Percentiles rank a stretch among this genome's conserved stretches.
Conservation (phyloP, 2,888 invertebrate genomes). For the Blomia tropicalis region DNA sequence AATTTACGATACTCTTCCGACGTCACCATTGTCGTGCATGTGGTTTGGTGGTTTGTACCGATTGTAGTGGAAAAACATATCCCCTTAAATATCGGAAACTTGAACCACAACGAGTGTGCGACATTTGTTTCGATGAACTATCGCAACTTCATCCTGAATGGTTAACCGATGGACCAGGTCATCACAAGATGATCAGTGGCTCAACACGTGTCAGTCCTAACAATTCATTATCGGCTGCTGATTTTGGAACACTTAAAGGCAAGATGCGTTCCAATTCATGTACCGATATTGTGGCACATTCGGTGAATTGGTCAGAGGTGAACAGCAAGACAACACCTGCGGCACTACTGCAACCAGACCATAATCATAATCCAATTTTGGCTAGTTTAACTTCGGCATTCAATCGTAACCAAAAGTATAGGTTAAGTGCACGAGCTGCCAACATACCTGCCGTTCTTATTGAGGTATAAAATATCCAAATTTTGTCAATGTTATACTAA, state of each 20-base stretch:
- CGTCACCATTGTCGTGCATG: slow-evolving; percentile 51
- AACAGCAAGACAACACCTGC: neutral
- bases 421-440: neutral
- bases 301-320: neutral
- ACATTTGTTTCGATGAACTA: slow-evolving; percentile 38
- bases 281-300: neutral
- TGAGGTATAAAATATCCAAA: neutral
- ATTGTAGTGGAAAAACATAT: slow-evolving; percentile 44
- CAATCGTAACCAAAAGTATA: too few species aligned
- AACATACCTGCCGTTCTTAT: slow-evolving; percentile 2
- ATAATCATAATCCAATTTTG: neutral
- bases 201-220: neutral
- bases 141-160: neutral
- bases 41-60: slow-evolving; percentile 49
- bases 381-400: neutral
- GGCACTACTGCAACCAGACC: neutral
- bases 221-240: neutral
- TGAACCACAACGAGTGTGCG: slow-evolving; percentile 42
- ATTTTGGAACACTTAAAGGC: neutral
- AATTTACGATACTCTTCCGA: slow-evolving; percentile 48
- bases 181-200: neutral
- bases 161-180: neutral
- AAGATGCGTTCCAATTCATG: slow-evolving; percentile 4
- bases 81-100: slow-evolving; percentile 42
- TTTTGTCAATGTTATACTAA: slow-evolving; percentile 21